These are phyloP conservation scores for Cataglyphis cursor DNA, from an alignment of 2,888 invertebrate genomes.

Conservation along the genomic window DNA sequence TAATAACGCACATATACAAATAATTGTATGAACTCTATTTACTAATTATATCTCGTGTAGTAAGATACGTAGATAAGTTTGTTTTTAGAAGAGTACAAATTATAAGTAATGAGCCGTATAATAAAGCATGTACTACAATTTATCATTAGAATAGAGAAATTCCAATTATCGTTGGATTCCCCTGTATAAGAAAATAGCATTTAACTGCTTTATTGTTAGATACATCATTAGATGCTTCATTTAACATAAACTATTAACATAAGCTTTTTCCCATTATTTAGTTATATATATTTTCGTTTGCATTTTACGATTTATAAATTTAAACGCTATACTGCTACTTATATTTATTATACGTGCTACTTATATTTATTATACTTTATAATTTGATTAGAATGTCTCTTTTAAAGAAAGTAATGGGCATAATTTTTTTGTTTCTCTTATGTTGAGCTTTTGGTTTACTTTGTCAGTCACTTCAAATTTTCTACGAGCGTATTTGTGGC, in stretches of 20 bases:
- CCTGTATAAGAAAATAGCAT: conserved; percentile 30
- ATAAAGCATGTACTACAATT: conserved; percentile 32
- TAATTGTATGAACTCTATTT: conserved; percentile 4
- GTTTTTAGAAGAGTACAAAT: neutral
- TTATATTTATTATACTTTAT: neutral
- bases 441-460: conserved; percentile 37
- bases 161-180: conserved; percentile 29
- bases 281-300: neutral
- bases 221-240: conserved; percentile 30
- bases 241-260: conserved; percentile 29
- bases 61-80: conserved; percentile 18
- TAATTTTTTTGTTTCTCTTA: conserved; percentile 12
- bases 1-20: neutral
- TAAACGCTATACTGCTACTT: neutral
- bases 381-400: conserved; percentile 20
- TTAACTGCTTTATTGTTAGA: conserved; percentile 21
- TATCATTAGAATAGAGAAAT: conserved; percentile 48
- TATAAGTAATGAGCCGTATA: conserved; percentile 11
- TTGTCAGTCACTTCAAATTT: conserved; percentile 48
- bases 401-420: conserved; percentile 4
- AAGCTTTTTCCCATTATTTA: conserved; percentile 2
- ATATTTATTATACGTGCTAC: neutral
- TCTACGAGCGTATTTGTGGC: conserved; percentile 53
- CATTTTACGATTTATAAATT: conserved; percentile 13
- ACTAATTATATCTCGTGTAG: neutral